Evolutionary conservation across 2,888 invertebrate species (phyloP).

Genomic region (Pharmacophagus antenor): DNA sequence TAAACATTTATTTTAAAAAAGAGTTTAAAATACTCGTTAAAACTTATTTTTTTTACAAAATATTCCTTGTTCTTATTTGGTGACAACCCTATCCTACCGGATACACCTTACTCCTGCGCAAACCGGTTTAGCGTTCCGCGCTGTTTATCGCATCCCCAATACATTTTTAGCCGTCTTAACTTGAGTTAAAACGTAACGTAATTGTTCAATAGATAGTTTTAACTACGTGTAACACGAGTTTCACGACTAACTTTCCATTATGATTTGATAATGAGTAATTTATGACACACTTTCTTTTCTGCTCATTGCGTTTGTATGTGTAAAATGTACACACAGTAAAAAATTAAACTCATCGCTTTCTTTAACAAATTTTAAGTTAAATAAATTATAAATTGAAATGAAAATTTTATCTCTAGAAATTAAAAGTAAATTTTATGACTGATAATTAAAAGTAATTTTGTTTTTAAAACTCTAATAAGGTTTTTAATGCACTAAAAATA

Average conservation of each 20-base stretch:
- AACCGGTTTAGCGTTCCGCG: constrained; percentile 56
- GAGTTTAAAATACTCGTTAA: too few species aligned
- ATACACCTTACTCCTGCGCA: constrained; percentile 44
- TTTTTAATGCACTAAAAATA: background rate
- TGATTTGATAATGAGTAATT: constrained; percentile 10
- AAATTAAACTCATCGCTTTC: too few species aligned
- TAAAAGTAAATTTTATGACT: background rate
- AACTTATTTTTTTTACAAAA: background rate
- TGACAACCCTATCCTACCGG: constrained; percentile 41
- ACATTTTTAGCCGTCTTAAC: constrained; percentile 48
- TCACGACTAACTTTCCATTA: constrained; percentile 20
- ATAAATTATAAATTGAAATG: background rate
- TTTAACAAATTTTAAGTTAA: too few species aligned
- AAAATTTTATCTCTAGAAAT: too few species aligned
- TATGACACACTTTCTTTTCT: constrained; percentile 19
- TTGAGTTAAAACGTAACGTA: constrained; percentile 38
- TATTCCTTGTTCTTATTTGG: constrained; percentile 12
- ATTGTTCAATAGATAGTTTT: constrained; percentile 27
- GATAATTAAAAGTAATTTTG: too few species aligned
- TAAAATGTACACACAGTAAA: background rate
- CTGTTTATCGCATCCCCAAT: constrained; percentile 63
- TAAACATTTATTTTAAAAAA: too few species aligned
- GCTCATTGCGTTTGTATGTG: background rate
- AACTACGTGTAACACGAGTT: constrained; percentile 17
- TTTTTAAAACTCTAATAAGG: too few species aligned